Evolutionary conservation across 2,888 invertebrate genomes (phyloP).

Genomic region (Calameuta pallipes): DNA sequence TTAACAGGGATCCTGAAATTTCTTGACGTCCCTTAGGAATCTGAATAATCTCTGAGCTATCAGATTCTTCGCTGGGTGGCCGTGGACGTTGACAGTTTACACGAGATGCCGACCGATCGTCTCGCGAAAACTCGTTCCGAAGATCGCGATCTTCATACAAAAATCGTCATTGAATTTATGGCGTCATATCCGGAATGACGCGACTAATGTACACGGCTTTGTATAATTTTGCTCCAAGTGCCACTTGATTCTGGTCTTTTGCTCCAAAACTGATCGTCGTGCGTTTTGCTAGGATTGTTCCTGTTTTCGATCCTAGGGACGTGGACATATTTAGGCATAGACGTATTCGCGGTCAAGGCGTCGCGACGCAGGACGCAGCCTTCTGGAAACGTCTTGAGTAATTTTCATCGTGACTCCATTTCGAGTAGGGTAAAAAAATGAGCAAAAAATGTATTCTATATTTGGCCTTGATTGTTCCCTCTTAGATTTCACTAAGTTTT

Average conservation of each 20-base stretch:
- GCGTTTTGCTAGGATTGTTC: neutral
- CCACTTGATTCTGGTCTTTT: neutral
- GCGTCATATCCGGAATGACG: neutral
- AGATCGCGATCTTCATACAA: neutral
- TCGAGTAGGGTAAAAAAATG: neutral
- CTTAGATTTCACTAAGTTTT: neutral
- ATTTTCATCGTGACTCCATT: neutral
- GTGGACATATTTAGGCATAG: neutral
- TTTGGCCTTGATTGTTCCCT: neutral
- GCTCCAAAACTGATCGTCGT: neutral
- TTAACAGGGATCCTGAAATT: neutral
- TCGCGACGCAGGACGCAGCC: neutral
- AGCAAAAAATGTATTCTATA: neutral
- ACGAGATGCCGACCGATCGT: neutral
- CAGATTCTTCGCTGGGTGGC: neutral
- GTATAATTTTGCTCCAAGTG: neutral
- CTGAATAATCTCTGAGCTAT: neutral
- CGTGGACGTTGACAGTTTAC: neutral
- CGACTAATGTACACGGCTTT: neutral
- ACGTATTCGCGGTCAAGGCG: neutral
- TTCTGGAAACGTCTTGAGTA: neutral
- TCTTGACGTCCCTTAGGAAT: neutral
- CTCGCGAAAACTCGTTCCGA: neutral
- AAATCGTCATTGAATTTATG: neutral
- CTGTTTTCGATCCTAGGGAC: neutral